Evolutionary conservation across 2,113 vertebrate genomes (phyloP), one percentile per base, ranked within the genome.

Genomic region (Phainopepla nitens): DNA sequence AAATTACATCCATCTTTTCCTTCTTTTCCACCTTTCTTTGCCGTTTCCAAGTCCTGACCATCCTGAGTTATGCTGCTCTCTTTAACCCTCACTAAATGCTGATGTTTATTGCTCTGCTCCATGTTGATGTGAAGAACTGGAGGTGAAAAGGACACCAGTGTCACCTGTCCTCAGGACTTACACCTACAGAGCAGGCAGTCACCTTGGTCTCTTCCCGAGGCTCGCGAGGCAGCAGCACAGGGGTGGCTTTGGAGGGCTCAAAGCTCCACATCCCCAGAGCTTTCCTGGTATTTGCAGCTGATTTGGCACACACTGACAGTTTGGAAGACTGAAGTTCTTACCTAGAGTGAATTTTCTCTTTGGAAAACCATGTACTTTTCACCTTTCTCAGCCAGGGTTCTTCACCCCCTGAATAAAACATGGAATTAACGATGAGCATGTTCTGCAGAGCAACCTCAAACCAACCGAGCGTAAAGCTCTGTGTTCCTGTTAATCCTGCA

Each of bases 331-430:
- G 65, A 33, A 57, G n/a, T 21, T 39, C 8, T 60, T 58, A 60
- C 22, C 16, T 27, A 18, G 14, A 77, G 3, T 42, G 28, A 65
- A n/a, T 70, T 58, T 75, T 60, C 13, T 65, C 5, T 58, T 70
- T 36, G 29, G 36, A 85, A 91, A 94, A 17, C 21, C 0, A 1
- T 61, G 42, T 15, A 36, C 35, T 78, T 91, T 75, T 87, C 61
- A 72, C 31, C 41, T 87, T 79, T 61, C 53, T 57, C 36, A 73
- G 65, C 31, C 50, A 31, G 49, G 45, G 15, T 33, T 83, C 56
- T 70, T 93, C 58, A 80, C 44, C 47, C 51, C 47, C 11, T 88
- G 62, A 94, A 86, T 93, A 95, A 96, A 92, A 83, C 35, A 92
- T 75, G 35, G 20, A 35, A 58, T 77, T 73, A 94, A 60, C 0